Conservation (phyloP, 1,140 invertebrate genomes). For the Solenopsis fugax region DNA sequence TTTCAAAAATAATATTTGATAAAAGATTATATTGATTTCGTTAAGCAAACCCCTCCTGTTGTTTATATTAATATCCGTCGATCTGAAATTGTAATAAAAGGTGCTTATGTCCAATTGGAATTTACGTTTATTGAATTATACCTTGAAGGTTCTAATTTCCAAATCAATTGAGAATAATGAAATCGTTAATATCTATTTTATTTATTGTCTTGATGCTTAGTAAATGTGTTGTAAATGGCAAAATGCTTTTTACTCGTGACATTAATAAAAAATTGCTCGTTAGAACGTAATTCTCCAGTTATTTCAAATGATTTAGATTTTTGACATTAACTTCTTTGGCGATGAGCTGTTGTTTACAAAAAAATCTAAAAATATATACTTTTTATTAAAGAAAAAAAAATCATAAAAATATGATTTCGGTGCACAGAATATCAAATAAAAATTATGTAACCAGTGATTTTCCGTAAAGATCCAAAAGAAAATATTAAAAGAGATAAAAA, state of each 20-base stretch:
- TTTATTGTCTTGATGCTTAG: slow-evolving; percentile 74
- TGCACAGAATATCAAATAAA: too few relatives aligned
- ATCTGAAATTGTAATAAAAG: slow-evolving; percentile 68
- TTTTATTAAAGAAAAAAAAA: too few relatives aligned
- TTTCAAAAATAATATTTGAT: slow-evolving; percentile 67
- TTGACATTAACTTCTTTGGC: slow-evolving; percentile 52
- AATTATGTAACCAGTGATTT: too few relatives aligned
- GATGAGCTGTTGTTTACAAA: slow-evolving; percentile 62
- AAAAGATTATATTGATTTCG: slow-evolving; percentile 69
- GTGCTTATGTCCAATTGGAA: not conserved
- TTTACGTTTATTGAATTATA: slow-evolving; percentile 36
- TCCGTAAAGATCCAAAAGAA: too few relatives aligned
- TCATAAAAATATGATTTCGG: too few relatives aligned
- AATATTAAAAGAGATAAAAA: not conserved
- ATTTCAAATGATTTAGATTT: too few relatives aligned
- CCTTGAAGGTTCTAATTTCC: slow-evolving; percentile 69
- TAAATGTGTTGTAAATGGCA: slow-evolving; percentile 54
- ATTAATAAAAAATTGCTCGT: not conserved
- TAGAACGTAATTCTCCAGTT: slow-evolving; percentile 77
- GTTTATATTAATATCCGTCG: too few relatives aligned
- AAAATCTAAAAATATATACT: too few relatives aligned
- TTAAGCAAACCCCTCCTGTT: slow-evolving; percentile 34
- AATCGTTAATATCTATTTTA: slow-evolving; percentile 74
- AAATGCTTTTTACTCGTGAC: slow-evolving; percentile 76
- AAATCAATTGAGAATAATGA: slow-evolving; percentile 72